Evolutionary conservation across 2,888 invertebrate genomes (phyloP), one percentile per base, ranked within the genome.

Genomic region (Melieria omissa): DNA sequence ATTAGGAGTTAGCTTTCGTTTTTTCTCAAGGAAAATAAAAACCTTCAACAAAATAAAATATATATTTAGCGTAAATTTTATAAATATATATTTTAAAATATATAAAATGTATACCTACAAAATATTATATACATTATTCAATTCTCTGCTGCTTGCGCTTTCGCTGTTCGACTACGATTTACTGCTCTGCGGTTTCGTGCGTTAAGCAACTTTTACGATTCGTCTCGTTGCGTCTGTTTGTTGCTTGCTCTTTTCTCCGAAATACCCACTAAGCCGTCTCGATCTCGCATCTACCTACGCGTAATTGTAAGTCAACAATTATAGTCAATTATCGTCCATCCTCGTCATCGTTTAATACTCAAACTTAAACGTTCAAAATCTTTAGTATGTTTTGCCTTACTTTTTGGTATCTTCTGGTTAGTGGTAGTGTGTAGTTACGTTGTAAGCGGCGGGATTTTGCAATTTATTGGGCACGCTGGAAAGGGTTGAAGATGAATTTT

Each of bases 1-100:
- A 29, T 29, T 29, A 29, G 29, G 29, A 29, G 10, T 58, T 66
- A 29, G 14, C 42, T 62, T 44, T 54, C 3, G 16, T 54, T 54
- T 46, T 61, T 67, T 57, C 68, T 76, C 75, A 72, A 71, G 74
- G 60, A 60, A 65, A 67, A 66, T 73, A 75, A 77, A 76, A 75
- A 76, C 73, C 76, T 70, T 75, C 75, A 77, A 78, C 77, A 78
- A 77, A 77, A 77, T 76, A 74, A 74, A 63, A 73, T 71, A 76
- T 73, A 76, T 76, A 75, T 76, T 75, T 76, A 75, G 75, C 68
- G 76, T 78, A 75, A 73, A 73, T 76, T 72, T 65, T 73, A 70
- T 72, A 76, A 74, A 76, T 74, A 76, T 76, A 75, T 76, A 73
- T 71, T 75, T 77, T 73, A 70, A 74, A 74, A 76, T 77, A 78